Evolutionary conservation across 23 tunicate species (phyloP).

Genomic region (Ascidia mentula): DNA sequence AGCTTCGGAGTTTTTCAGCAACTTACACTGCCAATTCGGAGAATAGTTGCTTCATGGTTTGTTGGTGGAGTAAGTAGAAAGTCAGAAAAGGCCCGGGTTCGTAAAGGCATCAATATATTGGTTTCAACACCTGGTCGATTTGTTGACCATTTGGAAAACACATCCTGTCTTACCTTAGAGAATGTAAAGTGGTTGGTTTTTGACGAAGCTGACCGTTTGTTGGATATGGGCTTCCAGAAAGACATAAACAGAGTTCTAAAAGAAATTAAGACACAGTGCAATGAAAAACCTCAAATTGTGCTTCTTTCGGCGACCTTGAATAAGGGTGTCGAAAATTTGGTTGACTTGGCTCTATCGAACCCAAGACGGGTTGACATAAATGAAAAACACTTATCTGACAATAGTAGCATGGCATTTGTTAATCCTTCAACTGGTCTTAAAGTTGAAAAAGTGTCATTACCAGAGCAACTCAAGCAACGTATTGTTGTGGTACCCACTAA

Average conservation of each 20-base stretch:
- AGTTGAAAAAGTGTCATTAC: slow-evolving; percentile 63
- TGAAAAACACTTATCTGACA: not conserved
- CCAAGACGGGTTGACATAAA: slow-evolving; percentile 55
- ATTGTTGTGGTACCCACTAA: slow-evolving; percentile 85
- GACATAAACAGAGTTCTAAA: slow-evolving; percentile 56
- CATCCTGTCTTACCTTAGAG: slow-evolving; percentile 46
- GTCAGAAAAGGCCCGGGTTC: slow-evolving; percentile 88
- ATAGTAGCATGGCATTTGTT: slow-evolving; percentile 19
- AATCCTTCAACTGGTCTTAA: slow-evolving; percentile 42
- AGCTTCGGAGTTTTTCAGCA: slow-evolving; percentile 62
- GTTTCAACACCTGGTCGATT: slow-evolving; percentile 96
- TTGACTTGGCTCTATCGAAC: slow-evolving; percentile 49
- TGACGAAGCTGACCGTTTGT: slow-evolving; percentile 98
- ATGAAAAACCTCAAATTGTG: slow-evolving; percentile 52
- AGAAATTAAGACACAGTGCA: slow-evolving; percentile 41
- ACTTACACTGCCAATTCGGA: slow-evolving; percentile 46
- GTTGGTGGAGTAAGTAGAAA: slow-evolving; percentile 92
- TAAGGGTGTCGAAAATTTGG: slow-evolving; percentile 87
- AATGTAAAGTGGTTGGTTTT: slow-evolving; percentile 68
- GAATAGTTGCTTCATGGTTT: slow-evolving; percentile 87
- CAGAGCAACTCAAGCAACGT: slow-evolving; percentile 51
- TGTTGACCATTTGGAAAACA: slow-evolving; percentile 89
- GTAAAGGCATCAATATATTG: slow-evolving; percentile 86
- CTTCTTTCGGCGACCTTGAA: slow-evolving; percentile 89
- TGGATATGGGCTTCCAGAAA: slow-evolving; percentile 93